phyloP scores from a whole-genome alignment of 2,888 invertebrate species.

The Halictus quadricinctus region DNA sequence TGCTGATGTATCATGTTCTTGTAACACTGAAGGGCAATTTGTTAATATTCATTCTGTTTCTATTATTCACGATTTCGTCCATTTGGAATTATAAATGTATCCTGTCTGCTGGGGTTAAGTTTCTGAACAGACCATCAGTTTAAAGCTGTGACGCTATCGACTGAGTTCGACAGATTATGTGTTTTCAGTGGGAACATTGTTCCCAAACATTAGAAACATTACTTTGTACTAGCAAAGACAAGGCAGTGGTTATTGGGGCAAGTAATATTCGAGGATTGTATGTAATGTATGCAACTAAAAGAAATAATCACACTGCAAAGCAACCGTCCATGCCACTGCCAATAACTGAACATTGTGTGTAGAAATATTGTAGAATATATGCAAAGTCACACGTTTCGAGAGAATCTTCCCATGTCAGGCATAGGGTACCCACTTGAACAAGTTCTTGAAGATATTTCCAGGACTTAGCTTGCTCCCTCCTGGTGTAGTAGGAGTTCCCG shows the following conservation, averaged over 20 bases:
- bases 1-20: slow-evolving; percentile 38
- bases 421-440: slow-evolving; percentile 93
- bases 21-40: slow-evolving; percentile 21
- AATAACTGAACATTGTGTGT: slow-evolving; percentile 68
- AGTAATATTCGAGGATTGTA: slow-evolving; percentile 37
- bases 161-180: slow-evolving; percentile 28
- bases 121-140: slow-evolving; percentile 15
- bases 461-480: slow-evolving; percentile 90
- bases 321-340: slow-evolving; percentile 73
- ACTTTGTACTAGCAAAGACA: slow-evolving; percentile 39
- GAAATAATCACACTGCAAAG: slow-evolving; percentile 71
- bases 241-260: slow-evolving; percentile 50
- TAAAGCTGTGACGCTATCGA: slow-evolving; percentile 18
- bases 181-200: slow-evolving; percentile 39
- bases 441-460: slow-evolving; percentile 96
- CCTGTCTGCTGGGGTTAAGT: slow-evolving; percentile 6
- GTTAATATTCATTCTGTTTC: slow-evolving; percentile 9
- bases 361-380: slow-evolving; percentile 64
- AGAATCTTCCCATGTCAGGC: slow-evolving; percentile 72
- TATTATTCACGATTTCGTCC: slow-evolving; percentile 22
- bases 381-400: slow-evolving; percentile 72
- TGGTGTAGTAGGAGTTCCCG: slow-evolving; percentile 86
- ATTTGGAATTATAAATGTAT: slow-evolving; percentile 10
- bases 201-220: slow-evolving; percentile 26
- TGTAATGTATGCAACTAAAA: slow-evolving; percentile 63